A percentile compares a stretch with the other conserved stretches of the same genome.
Evolutionary conservation across 2,888 invertebrate species (phyloP).

Genomic region (Drosophila mimica): DNA sequence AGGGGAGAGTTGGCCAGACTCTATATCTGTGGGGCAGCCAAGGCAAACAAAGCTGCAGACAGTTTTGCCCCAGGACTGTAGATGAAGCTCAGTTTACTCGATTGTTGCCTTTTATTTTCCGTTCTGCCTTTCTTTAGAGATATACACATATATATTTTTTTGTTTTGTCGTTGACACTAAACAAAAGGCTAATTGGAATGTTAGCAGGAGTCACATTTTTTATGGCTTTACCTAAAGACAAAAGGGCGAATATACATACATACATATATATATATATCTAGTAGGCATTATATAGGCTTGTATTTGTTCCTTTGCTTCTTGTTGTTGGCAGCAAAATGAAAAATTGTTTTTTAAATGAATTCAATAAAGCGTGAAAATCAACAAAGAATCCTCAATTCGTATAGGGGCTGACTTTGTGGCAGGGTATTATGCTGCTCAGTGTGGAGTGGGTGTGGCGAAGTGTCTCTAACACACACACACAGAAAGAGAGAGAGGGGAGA

Average conservation of each 20-base stretch:
- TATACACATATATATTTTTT: constrained; percentile 11
- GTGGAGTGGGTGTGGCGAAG: not conserved
- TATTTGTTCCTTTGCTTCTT: constrained; percentile 9
- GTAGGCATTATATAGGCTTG: constrained; percentile 22
- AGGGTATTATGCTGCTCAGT: not conserved
- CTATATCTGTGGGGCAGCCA: constrained; percentile 17
- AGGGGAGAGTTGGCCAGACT: not conserved
- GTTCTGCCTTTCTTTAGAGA: not conserved
- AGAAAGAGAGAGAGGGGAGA: not conserved
- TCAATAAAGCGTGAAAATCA: constrained; percentile 73
- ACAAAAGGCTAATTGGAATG: constrained; percentile 77
- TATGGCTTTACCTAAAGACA: constrained; percentile 36
- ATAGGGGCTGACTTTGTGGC: constrained; percentile 32
- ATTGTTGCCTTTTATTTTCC: constrained; percentile 28
- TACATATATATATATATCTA: constrained; percentile 8
- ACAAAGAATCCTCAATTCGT: constrained; percentile 42
- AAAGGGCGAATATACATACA: too few relatives aligned
- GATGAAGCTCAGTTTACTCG: constrained; percentile 51
- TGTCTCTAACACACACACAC: constrained; percentile 1
- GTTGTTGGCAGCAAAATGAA: constrained; percentile 57
- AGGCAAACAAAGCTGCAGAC: constrained; percentile 57
- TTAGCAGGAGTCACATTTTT: constrained; percentile 60
- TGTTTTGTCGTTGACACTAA: constrained; percentile 58
- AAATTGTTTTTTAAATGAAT: constrained; percentile 81
- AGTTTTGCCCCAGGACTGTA: constrained; percentile 39